A percentile compares a stretch with the other conserved stretches of the same genome.
phyloP scores from a whole-genome alignment of 2,113 vertebrate genomes.

The Buteo buteo region DNA sequence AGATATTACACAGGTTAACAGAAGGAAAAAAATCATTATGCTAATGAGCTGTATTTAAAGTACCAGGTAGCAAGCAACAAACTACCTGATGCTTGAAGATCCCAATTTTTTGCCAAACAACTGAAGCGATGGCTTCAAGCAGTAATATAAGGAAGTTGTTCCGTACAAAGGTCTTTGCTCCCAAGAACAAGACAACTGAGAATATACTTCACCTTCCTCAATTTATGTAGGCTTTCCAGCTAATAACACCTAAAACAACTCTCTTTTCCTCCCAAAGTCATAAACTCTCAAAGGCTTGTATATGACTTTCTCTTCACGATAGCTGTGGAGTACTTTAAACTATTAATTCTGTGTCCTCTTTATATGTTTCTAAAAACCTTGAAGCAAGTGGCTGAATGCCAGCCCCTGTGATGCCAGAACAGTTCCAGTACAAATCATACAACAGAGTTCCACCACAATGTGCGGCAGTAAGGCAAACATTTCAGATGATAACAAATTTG shows the following conservation, averaged over 20 bases:
- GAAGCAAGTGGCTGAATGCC: not conserved
- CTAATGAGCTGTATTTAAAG: not conserved
- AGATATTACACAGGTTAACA: not conserved
- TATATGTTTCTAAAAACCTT: not conserved
- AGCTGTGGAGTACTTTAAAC: not conserved
- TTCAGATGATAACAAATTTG: not conserved
- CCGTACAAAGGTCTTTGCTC: not conserved
- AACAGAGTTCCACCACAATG: not conserved
- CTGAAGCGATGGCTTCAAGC: not conserved
- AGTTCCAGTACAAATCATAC: not conserved
- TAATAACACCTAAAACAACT: not conserved
- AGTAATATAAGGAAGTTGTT: not conserved
- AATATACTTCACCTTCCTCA: not conserved
- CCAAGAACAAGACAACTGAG: not conserved
- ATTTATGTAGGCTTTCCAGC: not conserved
- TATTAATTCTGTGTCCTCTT: not conserved
- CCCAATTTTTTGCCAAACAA: not conserved
- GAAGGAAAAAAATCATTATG: not conserved
- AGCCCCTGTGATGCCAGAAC: not conserved
- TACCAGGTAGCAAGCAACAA: not conserved
- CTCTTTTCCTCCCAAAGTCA: not conserved
- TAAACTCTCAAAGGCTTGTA: not conserved
- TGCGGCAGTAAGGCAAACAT: not conserved
- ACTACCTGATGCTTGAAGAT: not conserved
- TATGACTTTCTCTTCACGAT: not conserved